Evolutionary conservation across 92 coral and sea anemone species (phyloP), one percentile per base, ranked within the genome.

Genomic region (Porites rus): DNA sequence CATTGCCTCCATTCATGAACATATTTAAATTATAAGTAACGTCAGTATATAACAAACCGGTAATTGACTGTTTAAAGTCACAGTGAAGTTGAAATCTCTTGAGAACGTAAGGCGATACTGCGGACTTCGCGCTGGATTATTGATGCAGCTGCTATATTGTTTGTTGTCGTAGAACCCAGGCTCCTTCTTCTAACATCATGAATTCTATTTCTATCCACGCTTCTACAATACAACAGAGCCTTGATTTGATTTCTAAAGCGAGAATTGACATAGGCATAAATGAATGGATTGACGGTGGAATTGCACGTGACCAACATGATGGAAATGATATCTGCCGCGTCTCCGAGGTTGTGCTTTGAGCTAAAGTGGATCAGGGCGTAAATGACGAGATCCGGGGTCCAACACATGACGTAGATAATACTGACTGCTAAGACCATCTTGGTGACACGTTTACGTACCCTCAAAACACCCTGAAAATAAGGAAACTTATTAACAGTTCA

Each of bases 391-490:
- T 69, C 51, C 7, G 74, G 74, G 16, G 51, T n/a, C 74, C 74
- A 69, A 13, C 51, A 69, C 17, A 69, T 8, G 38, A 22, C 74
- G 74, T 69, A 22, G 43, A 69, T 69, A 21, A 69, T 16, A 19
- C 74, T 69, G 43, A 69, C 74, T 69, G 74, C 10, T 69, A 69
- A 1, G 9, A 69, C 74, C 74, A 69, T 69, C 28, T 69, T 69
- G 38, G 74, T 69, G 51, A 69, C 74, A 2, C 74, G 74, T 31
- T 69, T 69, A 11, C 74, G 74, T 46, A 69, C 74, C 24, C 74
- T 69, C 74, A 69, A 11, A 31, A 69, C 38, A 19, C 74, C 74
- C 74, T 69, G 51, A 21, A 69, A 69, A 31, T 20, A 54, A 3
- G 46, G 46, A 38, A 4, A 38, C 46, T 38, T 38, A 0, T 38